Evolutionary conservation across 1,140 invertebrate genomes (phyloP), one percentile per base, ranked within the genome.

Genomic region (Lanistes nyassanus): DNA sequence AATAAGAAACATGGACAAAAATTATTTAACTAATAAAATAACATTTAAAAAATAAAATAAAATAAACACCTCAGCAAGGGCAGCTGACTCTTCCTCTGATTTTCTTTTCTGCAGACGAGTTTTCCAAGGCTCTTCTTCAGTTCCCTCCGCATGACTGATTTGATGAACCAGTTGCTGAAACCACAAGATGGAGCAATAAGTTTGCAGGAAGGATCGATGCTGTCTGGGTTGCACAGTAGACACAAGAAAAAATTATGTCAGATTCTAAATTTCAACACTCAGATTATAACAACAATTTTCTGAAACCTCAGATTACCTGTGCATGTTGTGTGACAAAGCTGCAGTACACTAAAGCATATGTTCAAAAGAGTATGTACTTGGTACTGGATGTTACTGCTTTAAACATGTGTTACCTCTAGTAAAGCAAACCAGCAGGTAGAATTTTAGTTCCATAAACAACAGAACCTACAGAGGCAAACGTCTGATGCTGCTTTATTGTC

Each of bases 141-240:
- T 69, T 26, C 72, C 70, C 53, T 76, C 77, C 66, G 0, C 29
- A 29, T 29, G 34, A 26, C 77, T 79, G n/a, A 79, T 67, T 19
- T 65, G 74, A 64, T 79, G 77, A 7, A 55, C 56, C 60, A 79
- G 42, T 29, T 65, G 60, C 74, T 79, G 69, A 11, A 66, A 55
- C 26, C 26, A 65, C 37, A 37, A 62, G 21, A 42, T 13, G 47
- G 58, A 36, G 21, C 31, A 55, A 76, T 26, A 66, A 21, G 66
- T 64, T 3, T 31, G 23, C 1, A 62, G 36, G 23, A 42, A 65
- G 39, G 2, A 36, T 53, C 26, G 9, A 6, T 37, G n/a, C n/a
- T n/a, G n/a, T 4, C 26, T 37, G 2, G 13, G 53, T 39, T 29
- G 23, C 31, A 34, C 3, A 26, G 26, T 31, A 13, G 19, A 5